These are phyloP conservation scores for Montipora capricornis DNA, from an alignment of 64 coral and sea anemone species.

Conservation along the genomic window DNA sequence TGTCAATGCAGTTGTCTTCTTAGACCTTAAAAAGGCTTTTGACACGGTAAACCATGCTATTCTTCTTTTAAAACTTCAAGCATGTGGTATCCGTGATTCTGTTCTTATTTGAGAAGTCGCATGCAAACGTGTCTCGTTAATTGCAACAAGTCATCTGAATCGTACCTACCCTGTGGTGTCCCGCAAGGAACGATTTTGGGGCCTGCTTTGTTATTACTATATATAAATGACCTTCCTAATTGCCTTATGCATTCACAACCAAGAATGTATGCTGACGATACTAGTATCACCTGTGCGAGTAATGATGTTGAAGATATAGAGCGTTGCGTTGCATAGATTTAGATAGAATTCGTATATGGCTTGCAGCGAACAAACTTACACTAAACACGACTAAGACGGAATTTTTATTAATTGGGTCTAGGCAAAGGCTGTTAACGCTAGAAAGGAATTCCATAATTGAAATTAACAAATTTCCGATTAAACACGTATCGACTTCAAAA, in stretches of 20 bases:
- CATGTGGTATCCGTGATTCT: background rate
- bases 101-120: background rate
- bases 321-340: no score
- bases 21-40: background rate
- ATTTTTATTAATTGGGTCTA: no score
- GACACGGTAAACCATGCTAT: background rate
- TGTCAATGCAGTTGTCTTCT: conserved; percentile 5
- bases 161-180: background rate
- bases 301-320: conserved; percentile 6
- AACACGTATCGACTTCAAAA: no score
- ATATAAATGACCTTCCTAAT: background rate
- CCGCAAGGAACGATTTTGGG: background rate
- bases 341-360: no score
- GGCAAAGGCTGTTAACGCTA: no score
- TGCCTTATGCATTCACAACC: background rate
- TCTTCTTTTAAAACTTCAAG: background rate
- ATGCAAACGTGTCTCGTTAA: background rate
- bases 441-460: no score
- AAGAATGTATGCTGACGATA: background rate
- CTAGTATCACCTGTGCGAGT: background rate
- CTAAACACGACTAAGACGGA: no score
- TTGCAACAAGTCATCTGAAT: background rate
- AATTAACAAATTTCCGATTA: no score
- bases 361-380: no score
- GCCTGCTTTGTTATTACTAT: background rate